These are phyloP conservation scores for Alexandromys fortis DNA, from an alignment of 2,113 vertebrate genomes.

Conservation along the genomic window DNA sequence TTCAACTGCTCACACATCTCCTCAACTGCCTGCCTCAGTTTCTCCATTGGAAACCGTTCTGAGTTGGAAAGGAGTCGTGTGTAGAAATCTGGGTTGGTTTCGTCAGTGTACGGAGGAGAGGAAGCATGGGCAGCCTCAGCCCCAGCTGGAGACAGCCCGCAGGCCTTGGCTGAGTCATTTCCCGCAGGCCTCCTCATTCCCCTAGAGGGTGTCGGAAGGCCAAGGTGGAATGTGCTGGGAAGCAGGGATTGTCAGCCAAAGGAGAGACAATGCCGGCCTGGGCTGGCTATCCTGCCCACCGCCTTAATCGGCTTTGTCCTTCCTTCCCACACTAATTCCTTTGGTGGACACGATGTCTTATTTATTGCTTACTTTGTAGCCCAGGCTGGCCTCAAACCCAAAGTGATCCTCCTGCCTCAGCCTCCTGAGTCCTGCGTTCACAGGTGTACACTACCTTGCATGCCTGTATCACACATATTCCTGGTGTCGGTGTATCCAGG, in stretches of 20 bases:
- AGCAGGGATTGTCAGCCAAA: not conserved
- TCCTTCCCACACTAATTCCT: not conserved
- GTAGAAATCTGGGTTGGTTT: not conserved
- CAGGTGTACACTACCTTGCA: not conserved
- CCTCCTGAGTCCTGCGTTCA: not conserved
- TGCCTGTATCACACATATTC: not conserved
- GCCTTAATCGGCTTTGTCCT: not conserved
- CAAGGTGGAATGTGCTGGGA: not conserved
- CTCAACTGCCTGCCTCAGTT: not conserved
- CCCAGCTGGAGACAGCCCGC: not conserved
- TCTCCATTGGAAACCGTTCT: not conserved
- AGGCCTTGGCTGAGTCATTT: slow-evolving; percentile 66
- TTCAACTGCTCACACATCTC: fast-evolving
- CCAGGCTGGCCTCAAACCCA: not conserved
- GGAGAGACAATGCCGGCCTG: not conserved
- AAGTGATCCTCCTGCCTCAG: not conserved
- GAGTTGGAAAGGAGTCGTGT: not conserved
- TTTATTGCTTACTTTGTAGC: not conserved
- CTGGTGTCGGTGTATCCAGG: not conserved
- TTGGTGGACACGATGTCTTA: not conserved
- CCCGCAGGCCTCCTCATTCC: not conserved
- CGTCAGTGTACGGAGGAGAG: not conserved
- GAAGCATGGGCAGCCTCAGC: not conserved
- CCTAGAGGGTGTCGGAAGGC: not conserved
- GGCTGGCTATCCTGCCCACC: not conserved